A percentile compares a stretch with the other conserved stretches of the same genome.
phyloP scores from a whole-genome alignment of 2,888 invertebrate species.

The Drosophila cognata region DNA sequence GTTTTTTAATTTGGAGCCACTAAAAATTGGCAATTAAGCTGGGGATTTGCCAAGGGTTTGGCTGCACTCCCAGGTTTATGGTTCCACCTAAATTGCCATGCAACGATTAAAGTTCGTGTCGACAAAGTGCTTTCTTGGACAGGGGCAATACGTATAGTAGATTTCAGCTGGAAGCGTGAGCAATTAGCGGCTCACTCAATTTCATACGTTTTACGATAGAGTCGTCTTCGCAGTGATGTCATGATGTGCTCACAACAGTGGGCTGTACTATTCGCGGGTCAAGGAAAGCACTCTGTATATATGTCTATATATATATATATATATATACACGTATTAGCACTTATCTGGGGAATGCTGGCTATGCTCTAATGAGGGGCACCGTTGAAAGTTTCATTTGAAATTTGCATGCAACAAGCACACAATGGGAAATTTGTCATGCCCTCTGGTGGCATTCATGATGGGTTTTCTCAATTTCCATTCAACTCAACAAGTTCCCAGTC shows the following conservation, averaged over 20 bases:
- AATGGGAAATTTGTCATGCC: slow-evolving; percentile 53
- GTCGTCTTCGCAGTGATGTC: slow-evolving; percentile 60
- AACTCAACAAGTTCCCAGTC: slow-evolving; percentile 51
- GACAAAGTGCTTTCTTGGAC: slow-evolving; percentile 47
- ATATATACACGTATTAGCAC: not conserved
- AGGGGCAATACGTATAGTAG: not conserved
- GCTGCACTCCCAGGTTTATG: slow-evolving; percentile 34
- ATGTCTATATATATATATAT: not conserved
- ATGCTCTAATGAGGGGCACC: slow-evolving; percentile 36
- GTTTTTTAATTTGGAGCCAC: slow-evolving; percentile 49
- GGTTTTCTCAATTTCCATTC: slow-evolving; percentile 35
- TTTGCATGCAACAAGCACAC: slow-evolving; percentile 60
- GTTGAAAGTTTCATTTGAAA: slow-evolving; percentile 44
- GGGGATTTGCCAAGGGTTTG: slow-evolving; percentile 43
- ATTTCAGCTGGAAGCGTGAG: slow-evolving; percentile 39
- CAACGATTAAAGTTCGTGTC: slow-evolving; percentile 60
- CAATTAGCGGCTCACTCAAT: slow-evolving; percentile 73
- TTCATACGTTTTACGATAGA: slow-evolving; percentile 48
- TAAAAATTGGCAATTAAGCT: slow-evolving; percentile 73
- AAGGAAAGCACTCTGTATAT: slow-evolving; percentile 14
- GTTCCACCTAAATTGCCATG: slow-evolving; percentile 54
- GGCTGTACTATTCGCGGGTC: not conserved
- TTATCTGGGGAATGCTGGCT: slow-evolving; percentile 43
- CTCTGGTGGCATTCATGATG: slow-evolving; percentile 15
- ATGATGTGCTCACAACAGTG: slow-evolving; percentile 37